These are phyloP conservation scores for Passer montanus DNA, from an alignment of 2,113 vertebrate species.

Conservation along the genomic window DNA sequence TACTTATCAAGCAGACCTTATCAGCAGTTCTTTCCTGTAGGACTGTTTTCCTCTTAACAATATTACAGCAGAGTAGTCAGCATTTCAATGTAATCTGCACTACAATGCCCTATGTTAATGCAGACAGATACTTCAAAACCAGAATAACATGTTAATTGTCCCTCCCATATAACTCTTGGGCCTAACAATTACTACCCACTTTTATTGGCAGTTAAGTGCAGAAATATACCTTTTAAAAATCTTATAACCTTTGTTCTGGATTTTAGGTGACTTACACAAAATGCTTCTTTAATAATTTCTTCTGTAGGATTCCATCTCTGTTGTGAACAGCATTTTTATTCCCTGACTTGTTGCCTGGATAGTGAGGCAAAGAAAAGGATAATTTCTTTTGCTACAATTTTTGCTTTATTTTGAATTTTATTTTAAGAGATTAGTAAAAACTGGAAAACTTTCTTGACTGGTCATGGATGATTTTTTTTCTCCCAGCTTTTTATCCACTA, in stretches of 20 bases:
- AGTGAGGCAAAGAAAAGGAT: neutral
- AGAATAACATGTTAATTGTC: constrained; percentile 59
- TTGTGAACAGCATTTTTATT: neutral
- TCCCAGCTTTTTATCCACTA: neutral
- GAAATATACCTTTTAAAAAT: constrained; percentile 59
- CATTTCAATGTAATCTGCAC: constrained; percentile 68
- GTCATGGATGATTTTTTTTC: neutral
- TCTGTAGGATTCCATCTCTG: neutral
- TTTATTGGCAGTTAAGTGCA: constrained; percentile 62
- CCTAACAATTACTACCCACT: constrained; percentile 63
- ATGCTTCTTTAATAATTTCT: neutral
- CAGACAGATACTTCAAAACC: constrained; percentile 62
- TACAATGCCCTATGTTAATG: constrained; percentile 69
- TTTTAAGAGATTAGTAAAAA: constrained; percentile 3
- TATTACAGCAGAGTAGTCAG: constrained; percentile 46
- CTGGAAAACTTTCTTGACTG: constrained; percentile 7
- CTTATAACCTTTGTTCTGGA: constrained; percentile 48
- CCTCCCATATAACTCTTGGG: constrained; percentile 56
- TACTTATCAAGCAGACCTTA: neutral
- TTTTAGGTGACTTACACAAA: constrained; percentile 35
- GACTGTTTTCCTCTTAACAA: constrained; percentile 5
- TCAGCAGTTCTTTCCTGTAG: neutral
- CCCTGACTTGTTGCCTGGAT: neutral
- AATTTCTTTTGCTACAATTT: neutral
- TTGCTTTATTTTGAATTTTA: neutral